Evolutionary conservation across 2,888 invertebrate species (phyloP).

Genomic region (Allygus modestus): DNA sequence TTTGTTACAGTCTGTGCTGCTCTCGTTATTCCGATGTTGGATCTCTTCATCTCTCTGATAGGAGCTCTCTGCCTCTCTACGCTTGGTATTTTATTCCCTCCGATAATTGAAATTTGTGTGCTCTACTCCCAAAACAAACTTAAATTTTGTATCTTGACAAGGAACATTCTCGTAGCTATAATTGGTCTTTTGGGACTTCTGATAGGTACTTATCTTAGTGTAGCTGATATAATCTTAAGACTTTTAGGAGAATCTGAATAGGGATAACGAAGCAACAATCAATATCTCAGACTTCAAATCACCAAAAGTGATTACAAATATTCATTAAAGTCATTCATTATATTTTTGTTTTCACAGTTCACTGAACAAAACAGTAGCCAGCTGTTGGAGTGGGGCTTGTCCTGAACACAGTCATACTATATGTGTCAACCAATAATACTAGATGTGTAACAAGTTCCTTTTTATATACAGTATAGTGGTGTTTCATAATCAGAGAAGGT

Average conservation of each 20-base stretch:
- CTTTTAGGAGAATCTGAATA: conserved; percentile 5
- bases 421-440: too few species aligned
- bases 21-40: conserved; percentile 52
- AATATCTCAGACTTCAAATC: too few species aligned
- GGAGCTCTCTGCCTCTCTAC: conserved; percentile 59
- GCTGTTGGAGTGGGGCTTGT: too few species aligned
- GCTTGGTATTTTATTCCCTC: conserved; percentile 48
- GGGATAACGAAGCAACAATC: too few species aligned
- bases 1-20: conserved; percentile 35
- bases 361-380: too few species aligned
- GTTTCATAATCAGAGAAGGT: too few species aligned
- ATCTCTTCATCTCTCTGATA: conserved; percentile 58
- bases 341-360: too few species aligned
- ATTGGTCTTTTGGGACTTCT: conserved; percentile 77
- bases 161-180: conserved; percentile 76
- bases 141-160: conserved; percentile 75
- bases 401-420: too few species aligned
- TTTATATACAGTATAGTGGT: too few species aligned
- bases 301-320: too few species aligned
- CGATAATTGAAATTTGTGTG: conserved; percentile 54
- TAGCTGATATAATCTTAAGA: conserved; percentile 75
- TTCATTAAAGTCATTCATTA: too few species aligned
- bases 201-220: conserved; percentile 78
- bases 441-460: too few species aligned
- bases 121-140: conserved; percentile 69